These are phyloP conservation scores for Drosophila mauritiana DNA, from an alignment of 1,140 invertebrate species.

Conservation along the genomic window DNA sequence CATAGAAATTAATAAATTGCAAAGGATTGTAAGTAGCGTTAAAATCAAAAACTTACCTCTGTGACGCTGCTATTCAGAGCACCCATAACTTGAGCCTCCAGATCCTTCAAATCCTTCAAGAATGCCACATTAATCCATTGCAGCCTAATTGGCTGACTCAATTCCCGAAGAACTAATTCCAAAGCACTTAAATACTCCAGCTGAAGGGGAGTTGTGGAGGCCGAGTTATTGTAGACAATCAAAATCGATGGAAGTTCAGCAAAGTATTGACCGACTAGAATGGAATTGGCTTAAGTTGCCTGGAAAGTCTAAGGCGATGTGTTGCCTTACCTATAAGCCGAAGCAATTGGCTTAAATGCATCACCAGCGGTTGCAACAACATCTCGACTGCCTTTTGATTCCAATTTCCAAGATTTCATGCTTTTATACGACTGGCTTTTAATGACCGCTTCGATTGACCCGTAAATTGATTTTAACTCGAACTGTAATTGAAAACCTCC, in stretches of 20 bases:
- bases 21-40: background rate
- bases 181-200: constrained; percentile 57
- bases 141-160: constrained; percentile 40
- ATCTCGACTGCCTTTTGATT: constrained; percentile 37
- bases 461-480: constrained; percentile 69
- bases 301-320: background rate
- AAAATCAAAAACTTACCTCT: constrained; percentile 33
- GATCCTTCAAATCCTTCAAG: constrained; percentile 16
- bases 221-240: constrained; percentile 61
- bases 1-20: no score
- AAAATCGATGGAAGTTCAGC: constrained; percentile 56
- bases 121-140: constrained; percentile 73
- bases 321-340: constrained; percentile 53
- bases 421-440: constrained; percentile 49
- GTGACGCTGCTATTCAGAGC: constrained; percentile 52
- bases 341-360: constrained; percentile 51
- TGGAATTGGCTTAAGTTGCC: background rate
- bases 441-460: constrained; percentile 46
- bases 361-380: constrained; percentile 41
- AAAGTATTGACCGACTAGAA: constrained; percentile 41
- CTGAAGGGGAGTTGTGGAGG: constrained; percentile 34
- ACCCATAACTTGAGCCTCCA: constrained; percentile 48
- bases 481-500: constrained; percentile 49
- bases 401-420: background rate
- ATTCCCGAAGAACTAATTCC: constrained; percentile 42